These are phyloP conservation scores for Microcaecilia unicolor DNA, from an alignment of 2,797 vertebrate genomes.

Conservation along the genomic window DNA sequence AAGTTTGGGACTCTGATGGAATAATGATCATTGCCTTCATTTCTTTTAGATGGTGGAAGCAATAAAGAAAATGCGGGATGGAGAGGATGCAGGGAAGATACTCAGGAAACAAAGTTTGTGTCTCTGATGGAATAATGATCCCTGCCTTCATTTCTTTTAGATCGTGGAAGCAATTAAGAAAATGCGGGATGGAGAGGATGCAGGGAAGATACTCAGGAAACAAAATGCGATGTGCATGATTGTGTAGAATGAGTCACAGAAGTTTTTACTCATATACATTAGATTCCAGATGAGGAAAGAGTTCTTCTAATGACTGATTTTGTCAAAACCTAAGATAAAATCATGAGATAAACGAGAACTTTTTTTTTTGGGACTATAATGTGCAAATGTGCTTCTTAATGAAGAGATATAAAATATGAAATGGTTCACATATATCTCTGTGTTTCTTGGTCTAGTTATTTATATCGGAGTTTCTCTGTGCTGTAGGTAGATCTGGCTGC, in stretches of 20 bases:
- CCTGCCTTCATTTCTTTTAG: conserved; percentile 4
- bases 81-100: neutral
- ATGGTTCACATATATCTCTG: neutral
- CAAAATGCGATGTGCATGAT: neutral
- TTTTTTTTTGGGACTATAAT: neutral
- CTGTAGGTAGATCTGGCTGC: too few relatives aligned
- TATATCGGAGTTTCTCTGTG: too few relatives aligned
- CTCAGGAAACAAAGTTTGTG: too few relatives aligned
- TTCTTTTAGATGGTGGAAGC: conserved; percentile 15
- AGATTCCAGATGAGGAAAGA: conserved; percentile 10
- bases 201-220: neutral
- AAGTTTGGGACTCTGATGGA: neutral
- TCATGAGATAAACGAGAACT: neutral
- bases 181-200: neutral
- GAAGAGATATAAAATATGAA: neutral
- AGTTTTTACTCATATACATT: neutral
- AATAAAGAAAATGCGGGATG: conserved; percentile 2
- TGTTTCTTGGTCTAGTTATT: neutral
- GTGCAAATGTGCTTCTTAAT: neutral
- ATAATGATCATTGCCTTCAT: neutral
- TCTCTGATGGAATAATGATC: neutral
- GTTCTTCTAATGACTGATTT: conserved; percentile 42
- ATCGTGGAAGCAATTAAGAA: conserved; percentile 4
- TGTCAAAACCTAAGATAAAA: conserved; percentile 25
- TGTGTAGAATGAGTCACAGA: neutral